Conservation (phyloP, 2,797 vertebrate species). For the Masticophis lateralis region DNA sequence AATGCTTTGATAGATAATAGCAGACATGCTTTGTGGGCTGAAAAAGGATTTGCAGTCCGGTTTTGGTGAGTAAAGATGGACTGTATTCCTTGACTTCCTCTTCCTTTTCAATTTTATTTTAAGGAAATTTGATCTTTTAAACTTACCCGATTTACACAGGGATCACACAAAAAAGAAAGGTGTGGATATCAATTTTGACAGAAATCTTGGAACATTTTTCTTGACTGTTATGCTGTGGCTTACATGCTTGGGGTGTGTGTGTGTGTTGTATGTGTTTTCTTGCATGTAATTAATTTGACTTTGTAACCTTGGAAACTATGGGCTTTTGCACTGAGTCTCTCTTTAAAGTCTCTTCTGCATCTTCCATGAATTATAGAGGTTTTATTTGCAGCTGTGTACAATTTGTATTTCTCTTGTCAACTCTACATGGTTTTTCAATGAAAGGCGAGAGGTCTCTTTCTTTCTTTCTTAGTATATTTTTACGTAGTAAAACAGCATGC, state of each 20-base stretch:
- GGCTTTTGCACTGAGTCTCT: constrained; percentile 24
- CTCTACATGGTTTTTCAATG: background rate
- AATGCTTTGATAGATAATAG: constrained; percentile 63
- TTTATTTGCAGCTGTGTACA: background rate
- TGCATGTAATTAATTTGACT: constrained; percentile 33
- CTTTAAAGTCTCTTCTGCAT: background rate
- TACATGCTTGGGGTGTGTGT: background rate
- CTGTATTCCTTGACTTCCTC: background rate
- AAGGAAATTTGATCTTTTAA: background rate
- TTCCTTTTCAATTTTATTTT: constrained; percentile 29
- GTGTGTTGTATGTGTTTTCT: background rate
- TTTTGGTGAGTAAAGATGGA: constrained; percentile 78
- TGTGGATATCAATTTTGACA: background rate
- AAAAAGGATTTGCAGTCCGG: constrained; percentile 83
- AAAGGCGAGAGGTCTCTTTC: background rate
- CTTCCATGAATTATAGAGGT: background rate
- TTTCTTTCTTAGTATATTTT: background rate
- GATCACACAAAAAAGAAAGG: background rate
- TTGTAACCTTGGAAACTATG: constrained; percentile 49
- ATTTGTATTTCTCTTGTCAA: background rate
- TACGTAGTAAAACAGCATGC: constrained; percentile 19
- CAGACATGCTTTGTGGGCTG: constrained; percentile 93
- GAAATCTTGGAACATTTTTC: background rate
- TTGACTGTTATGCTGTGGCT: background rate
- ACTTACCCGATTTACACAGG: background rate